A percentile compares a stretch with the other conserved stretches of the same genome.
Evolutionary conservation across 2,888 invertebrate genomes (phyloP).

Genomic region (Raillietiella orientalis): DNA sequence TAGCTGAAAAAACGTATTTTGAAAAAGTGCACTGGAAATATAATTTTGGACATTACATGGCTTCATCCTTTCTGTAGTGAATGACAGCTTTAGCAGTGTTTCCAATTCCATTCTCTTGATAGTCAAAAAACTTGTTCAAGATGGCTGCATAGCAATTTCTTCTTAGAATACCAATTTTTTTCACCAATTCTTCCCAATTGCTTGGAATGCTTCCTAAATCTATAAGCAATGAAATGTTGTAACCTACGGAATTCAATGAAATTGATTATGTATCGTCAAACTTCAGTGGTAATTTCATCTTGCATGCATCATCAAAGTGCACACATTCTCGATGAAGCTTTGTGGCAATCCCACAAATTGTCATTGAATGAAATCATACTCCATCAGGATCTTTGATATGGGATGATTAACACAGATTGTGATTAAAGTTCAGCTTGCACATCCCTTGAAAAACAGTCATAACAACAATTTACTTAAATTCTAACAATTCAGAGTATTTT

Average conservation of each 20-base stretch:
- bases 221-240: slow-evolving; percentile 71
- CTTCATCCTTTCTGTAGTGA: slow-evolving; percentile 94
- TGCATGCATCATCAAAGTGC: too few relatives aligned
- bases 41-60: slow-evolving; percentile 35
- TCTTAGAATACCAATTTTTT: slow-evolving; percentile 73
- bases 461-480: too few relatives aligned
- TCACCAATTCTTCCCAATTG: slow-evolving; percentile 60
- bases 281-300: too few relatives aligned
- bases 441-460: too few relatives aligned
- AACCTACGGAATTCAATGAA: slow-evolving; percentile 37
- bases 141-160: slow-evolving; percentile 97
- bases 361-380: too few relatives aligned
- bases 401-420: too few relatives aligned
- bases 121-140: slow-evolving; percentile 96
- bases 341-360: too few relatives aligned
- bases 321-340: too few relatives aligned
- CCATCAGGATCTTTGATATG: too few relatives aligned
- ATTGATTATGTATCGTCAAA: too few relatives aligned
- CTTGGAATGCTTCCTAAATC: slow-evolving; percentile 72
- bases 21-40: background rate
- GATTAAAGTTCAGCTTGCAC: too few relatives aligned
- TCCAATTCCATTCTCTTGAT: slow-evolving; percentile 71
- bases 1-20: slow-evolving; percentile 26
- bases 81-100: slow-evolving; percentile 83
- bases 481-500: too few relatives aligned